Conservation (phyloP, 2,113 vertebrate species). For the Ginglymostoma cirratum region DNA sequence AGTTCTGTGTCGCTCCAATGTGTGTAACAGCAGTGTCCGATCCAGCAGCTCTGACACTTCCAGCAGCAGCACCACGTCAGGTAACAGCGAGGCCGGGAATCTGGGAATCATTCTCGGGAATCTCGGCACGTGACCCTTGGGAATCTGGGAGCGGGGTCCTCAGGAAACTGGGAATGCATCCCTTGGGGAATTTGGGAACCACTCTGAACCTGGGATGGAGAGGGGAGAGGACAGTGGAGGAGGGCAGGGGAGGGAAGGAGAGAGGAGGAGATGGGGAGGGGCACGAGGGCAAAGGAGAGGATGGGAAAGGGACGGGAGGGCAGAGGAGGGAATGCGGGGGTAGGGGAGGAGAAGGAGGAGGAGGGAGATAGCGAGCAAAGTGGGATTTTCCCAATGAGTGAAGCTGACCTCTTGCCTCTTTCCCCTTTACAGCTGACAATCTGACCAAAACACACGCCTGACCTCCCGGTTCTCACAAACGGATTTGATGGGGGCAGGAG, state of each 20-base stretch:
- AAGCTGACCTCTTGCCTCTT: background rate
- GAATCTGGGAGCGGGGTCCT: too few relatives aligned
- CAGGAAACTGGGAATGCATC: too few relatives aligned
- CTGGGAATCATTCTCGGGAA: too few relatives aligned
- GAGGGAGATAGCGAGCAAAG: background rate
- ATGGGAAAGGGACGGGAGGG: too few relatives aligned
- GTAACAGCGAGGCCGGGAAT: background rate
- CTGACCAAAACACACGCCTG: background rate
- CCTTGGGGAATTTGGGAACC: too few relatives aligned
- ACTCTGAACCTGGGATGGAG: too few relatives aligned
- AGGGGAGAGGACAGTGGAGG: too few relatives aligned
- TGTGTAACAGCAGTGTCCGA: background rate
- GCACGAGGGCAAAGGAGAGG: too few relatives aligned
- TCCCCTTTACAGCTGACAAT: background rate
- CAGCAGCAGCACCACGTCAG: background rate
- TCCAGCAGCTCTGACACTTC: background rate
- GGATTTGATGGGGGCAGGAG: too few relatives aligned
- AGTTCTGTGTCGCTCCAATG: background rate
- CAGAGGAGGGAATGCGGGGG: too few relatives aligned
- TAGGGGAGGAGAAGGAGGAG: background rate
- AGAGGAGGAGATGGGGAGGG: background rate
- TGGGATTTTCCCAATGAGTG: background rate
- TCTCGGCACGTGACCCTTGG: too few relatives aligned
- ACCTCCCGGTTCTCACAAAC: background rate
- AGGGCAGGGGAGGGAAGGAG: background rate